These are phyloP conservation scores for Boleophthalmus pectinirostris DNA, from an alignment of 2,113 vertebrate genomes.

Conservation along the genomic window DNA sequence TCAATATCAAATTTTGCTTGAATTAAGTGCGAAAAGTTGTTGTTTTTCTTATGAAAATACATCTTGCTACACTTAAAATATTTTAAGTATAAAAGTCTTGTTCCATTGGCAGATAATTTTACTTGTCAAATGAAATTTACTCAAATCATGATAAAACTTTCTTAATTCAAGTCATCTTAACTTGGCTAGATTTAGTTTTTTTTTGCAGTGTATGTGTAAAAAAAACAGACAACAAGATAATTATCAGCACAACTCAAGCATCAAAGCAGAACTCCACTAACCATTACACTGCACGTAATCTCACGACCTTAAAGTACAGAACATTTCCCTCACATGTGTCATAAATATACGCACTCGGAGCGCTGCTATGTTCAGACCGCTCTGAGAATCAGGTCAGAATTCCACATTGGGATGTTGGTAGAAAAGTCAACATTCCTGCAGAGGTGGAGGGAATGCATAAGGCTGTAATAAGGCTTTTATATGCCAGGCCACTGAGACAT, in stretches of 20 bases:
- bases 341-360: slow-evolving; percentile 62
- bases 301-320: slow-evolving; percentile 50
- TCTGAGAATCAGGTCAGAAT: slow-evolving; percentile 68
- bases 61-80: too few relatives aligned
- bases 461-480: slow-evolving; percentile 42
- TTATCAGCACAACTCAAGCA: background rate
- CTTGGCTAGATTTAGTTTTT: too few relatives aligned
- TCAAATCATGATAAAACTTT: too few relatives aligned
- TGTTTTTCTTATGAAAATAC: too few relatives aligned
- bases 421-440: slow-evolving; percentile 69
- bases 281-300: slow-evolving; percentile 42
- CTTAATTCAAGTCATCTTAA: too few relatives aligned
- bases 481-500: slow-evolving; percentile 12
- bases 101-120: too few relatives aligned
- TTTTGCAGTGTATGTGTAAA: background rate
- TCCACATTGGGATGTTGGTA: slow-evolving; percentile 72
- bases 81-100: too few relatives aligned
- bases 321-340: slow-evolving; percentile 24
- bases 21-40: too few relatives aligned
- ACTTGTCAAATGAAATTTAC: too few relatives aligned
- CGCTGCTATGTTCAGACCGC: slow-evolving; percentile 57
- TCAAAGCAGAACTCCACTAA: background rate
- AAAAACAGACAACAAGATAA: background rate
- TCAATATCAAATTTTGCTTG: too few relatives aligned
- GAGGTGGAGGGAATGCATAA: slow-evolving; percentile 36